Percentiles rank a stretch among this genome's conserved stretches.
These are phyloP conservation scores for Sycophila texana DNA, from an alignment of 2,888 invertebrate genomes.

Conservation along the genomic window DNA sequence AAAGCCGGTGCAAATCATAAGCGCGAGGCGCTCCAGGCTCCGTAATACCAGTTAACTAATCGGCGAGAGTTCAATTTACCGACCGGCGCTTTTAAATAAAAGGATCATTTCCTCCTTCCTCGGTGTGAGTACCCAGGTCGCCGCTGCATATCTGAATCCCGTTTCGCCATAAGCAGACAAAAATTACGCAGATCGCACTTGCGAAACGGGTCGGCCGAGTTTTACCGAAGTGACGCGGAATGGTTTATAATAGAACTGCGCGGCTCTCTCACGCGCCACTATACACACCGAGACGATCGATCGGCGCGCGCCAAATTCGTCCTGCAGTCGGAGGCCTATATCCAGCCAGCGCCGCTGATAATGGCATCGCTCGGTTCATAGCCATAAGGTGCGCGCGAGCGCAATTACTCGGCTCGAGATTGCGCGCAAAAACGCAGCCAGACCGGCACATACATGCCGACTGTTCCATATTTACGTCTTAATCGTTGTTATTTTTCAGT, in stretches of 20 bases:
- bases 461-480: not conserved
- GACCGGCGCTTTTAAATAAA: slow-evolving; percentile 21
- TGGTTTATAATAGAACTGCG: slow-evolving; percentile 11
- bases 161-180: slow-evolving; percentile 45
- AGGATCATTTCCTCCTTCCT: slow-evolving; percentile 47
- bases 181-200: slow-evolving; percentile 23
- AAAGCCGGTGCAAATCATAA: slow-evolving; percentile 25
- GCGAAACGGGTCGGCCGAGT: not conserved
- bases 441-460: not conserved
- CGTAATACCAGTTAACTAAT: slow-evolving; percentile 31
- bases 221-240: slow-evolving; percentile 12
- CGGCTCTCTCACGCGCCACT: slow-evolving; percentile 28
- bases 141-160: slow-evolving; percentile 9
- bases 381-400: slow-evolving; percentile 7
- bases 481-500: not conserved
- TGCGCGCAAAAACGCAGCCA: not conserved
- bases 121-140: not conserved
- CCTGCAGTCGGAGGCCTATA: not conserved
- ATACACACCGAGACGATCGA: slow-evolving; percentile 21
- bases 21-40: slow-evolving; percentile 21
- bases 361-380: slow-evolving; percentile 29
- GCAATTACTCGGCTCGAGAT: not conserved
- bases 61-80: slow-evolving; percentile 23
- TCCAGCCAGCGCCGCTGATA: slow-evolving; percentile 8
- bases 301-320: slow-evolving; percentile 37